Evolutionary conservation across 1,140 invertebrate species (phyloP).

Genomic region (Drosophila ercepeae): DNA sequence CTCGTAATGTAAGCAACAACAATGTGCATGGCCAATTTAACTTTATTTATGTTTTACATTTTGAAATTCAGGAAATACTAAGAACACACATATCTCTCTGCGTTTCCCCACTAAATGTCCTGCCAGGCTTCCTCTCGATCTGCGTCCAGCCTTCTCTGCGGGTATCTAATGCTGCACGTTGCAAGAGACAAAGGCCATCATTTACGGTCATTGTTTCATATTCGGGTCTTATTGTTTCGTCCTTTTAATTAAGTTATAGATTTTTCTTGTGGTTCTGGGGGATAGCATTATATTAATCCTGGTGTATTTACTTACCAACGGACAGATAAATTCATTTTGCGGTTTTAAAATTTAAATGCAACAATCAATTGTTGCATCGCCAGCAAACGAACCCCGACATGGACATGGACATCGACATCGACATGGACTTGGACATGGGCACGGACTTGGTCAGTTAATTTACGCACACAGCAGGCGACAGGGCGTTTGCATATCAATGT

Average conservation of each 20-base stretch:
- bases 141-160: background rate
- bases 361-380: conserved; percentile 72
- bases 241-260: conserved; percentile 61
- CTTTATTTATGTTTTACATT: conserved; percentile 59
- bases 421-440: conserved; percentile 32
- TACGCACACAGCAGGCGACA: conserved; percentile 53
- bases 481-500: conserved; percentile 64
- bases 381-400: conserved; percentile 11
- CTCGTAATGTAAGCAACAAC: conserved; percentile 51
- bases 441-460: conserved; percentile 62
- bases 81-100: conserved; percentile 34
- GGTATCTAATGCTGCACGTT: background rate
- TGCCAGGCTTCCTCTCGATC: conserved; percentile 16
- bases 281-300: conserved; percentile 31
- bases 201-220: conserved; percentile 51
- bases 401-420: conserved; percentile 7
- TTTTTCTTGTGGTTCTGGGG: conserved; percentile 31
- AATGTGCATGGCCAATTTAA: conserved; percentile 58
- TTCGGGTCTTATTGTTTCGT: conserved; percentile 50
- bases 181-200: conserved; percentile 30
- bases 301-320: conserved; percentile 9
- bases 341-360: conserved; percentile 56
- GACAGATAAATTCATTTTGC: conserved; percentile 63
- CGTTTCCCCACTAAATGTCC: conserved; percentile 39
- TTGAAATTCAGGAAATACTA: conserved; percentile 56